Percentiles rank a stretch among this genome's conserved stretches.
Evolutionary conservation across 2,113 vertebrate species (phyloP).

Genomic region (Pluvialis apricaria): DNA sequence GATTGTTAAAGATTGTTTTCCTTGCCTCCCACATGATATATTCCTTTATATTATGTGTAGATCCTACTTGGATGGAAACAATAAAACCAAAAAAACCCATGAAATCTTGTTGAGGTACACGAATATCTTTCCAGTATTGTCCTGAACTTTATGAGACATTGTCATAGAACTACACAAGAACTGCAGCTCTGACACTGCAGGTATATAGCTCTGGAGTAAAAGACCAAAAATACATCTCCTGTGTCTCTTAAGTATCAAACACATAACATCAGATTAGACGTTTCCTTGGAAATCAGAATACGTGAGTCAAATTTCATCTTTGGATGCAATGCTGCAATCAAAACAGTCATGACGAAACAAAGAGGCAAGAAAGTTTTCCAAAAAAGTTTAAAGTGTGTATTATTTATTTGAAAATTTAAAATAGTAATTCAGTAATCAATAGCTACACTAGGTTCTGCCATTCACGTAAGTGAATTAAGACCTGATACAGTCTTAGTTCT

Average conservation of each 20-base stretch:
- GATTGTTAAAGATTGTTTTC: background rate
- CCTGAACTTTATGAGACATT: background rate
- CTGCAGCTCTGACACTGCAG: background rate
- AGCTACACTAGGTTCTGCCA: background rate
- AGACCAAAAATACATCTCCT: accelerated
- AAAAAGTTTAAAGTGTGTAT: background rate
- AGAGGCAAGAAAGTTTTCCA: background rate
- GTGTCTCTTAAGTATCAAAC: background rate
- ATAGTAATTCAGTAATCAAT: background rate
- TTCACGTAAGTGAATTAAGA: background rate
- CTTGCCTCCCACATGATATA: background rate
- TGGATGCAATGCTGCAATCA: background rate
- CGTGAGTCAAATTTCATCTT: background rate
- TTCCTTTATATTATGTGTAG: background rate
- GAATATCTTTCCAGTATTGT: background rate
- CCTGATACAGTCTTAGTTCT: background rate
- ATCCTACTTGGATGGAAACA: background rate
- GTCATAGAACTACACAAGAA: background rate
- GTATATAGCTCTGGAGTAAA: background rate
- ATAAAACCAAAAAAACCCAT: background rate
- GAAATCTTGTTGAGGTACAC: background rate
- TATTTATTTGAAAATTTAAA: background rate
- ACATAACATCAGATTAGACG: background rate
- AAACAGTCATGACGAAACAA: background rate
- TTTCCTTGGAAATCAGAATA: background rate